Evolutionary conservation across 2,113 vertebrate species (phyloP), one percentile per base, ranked within the genome.

Genomic region (Bungarus multicinctus): DNA sequence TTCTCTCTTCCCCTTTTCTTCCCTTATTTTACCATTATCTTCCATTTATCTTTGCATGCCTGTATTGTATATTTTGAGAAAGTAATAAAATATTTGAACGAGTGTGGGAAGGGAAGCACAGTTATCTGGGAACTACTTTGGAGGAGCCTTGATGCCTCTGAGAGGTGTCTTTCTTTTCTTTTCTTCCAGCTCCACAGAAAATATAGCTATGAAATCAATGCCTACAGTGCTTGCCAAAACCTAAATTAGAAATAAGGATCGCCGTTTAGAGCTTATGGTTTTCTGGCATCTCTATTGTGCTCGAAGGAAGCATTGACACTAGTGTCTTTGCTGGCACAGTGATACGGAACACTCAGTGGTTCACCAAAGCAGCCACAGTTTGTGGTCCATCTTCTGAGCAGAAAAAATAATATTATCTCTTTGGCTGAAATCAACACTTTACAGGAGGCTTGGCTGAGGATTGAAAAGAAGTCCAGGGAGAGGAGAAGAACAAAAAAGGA

Each of bases 191-290:
- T 96, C 95, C n/a, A 7, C 1, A 57, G 95, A 94, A 52, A 91
- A 43, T 0, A 95, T 92, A 90, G 94, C 89, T 94, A 93, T 93
- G 90, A 97, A 96, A 96, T 97, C 91, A 94, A 95, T 94, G 34
- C 95, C 93, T 93, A 64, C 23, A 89, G 64, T 88, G 91, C 27
- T 96, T 96, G 93, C 94, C 94, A 97, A 97, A 92, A 86, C 69
- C 25, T 96, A 94, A 97, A 97, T 96, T 95, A 97, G 90, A 95
- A 60, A 93, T 89, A 92, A 96, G 88, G 45, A 93, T 94, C 94
- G 95, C 10, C 95, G 93, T 97, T 97, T 92, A 91, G 18, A 91
- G n/a, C 53, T 85, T 91, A 91, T 92, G 91, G 58, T 52, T 95
- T 96, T 96, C 7, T 3, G 54, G 54, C 50, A 94, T 95, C 94